Evolutionary conservation across 92 coral and sea anemone genomes (phyloP), one percentile per base, ranked within the genome.

Genomic region (Palythoa heliodiscus): DNA sequence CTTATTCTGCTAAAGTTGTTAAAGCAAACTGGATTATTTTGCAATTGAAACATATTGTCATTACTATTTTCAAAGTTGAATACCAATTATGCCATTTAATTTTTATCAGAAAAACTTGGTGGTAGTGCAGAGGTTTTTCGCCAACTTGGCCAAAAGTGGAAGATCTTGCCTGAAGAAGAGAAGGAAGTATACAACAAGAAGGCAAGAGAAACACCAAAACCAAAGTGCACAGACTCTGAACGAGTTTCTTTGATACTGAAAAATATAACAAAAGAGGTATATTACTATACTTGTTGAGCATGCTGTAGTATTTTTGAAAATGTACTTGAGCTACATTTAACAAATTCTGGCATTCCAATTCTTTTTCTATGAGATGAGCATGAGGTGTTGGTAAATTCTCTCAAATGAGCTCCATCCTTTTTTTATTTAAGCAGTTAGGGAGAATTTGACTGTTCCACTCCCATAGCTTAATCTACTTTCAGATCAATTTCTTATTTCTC

Each of bases 101-200:
- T 54, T 54, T 54, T 54, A 54, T 54, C 61, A 54, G 61, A 54
- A 54, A 54, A 54, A 54, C 61, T 54, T 54, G 61, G 61, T 54
- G 61, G 61, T 54, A 54, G 61, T 16, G 61, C 61, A 54, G 61
- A 54, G 61, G 61, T 11, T 54, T 54, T 54, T 11, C 61, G 19
- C 61, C 61, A 54, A 54, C 61, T 54, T 54, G 61, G 61, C 61
- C 61, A 54, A 54, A 54, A 54, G 61, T 54, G 61, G 61, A 54
- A 54, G 61, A 12, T 54, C 12, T 11, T 54, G 61, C 19, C 61
- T 54, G 61, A 54, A 5, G 61, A 54, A 11, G 61, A 54, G 61
- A 54, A 54, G 8, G 61, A 54, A 11, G 61, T 2, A 2, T 54
- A 54, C 61, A 1, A 54, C 61, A 11, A 54, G 19, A 54, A 54